Percentiles rank a stretch among this genome's conserved stretches.
Evolutionary conservation across 2,797 vertebrate species (phyloP).

Genomic region (Ceryle rudis): DNA sequence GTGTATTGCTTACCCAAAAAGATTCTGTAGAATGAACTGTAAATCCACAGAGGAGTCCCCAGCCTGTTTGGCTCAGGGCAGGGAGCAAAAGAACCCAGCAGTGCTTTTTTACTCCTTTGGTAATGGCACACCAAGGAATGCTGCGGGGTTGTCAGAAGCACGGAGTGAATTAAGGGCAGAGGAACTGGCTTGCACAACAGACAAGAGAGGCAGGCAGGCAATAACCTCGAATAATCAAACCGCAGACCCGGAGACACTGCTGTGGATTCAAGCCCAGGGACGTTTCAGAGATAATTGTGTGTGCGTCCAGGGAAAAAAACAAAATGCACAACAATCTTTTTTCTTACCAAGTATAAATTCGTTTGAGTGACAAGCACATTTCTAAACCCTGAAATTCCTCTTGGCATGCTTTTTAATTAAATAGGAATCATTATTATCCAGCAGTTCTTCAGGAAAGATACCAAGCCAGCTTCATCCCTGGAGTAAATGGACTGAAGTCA

Average conservation of each 20-base stretch:
- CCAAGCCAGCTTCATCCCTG: constrained; percentile 30
- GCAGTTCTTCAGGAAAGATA: constrained; percentile 57
- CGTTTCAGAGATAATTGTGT: neutral
- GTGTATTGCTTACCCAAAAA: neutral
- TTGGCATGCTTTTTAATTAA: constrained; percentile 37
- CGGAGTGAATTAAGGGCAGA: constrained; percentile 36
- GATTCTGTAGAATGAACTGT: neutral
- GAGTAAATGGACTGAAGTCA: constrained; percentile 38
- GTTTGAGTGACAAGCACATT: constrained; percentile 28
- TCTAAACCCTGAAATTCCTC: constrained; percentile 48
- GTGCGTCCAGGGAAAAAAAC: neutral
- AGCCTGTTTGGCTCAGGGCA: neutral
- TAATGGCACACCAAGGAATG: neutral
- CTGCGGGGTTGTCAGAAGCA: neutral
- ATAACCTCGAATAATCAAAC: neutral
- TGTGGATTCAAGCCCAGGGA: neutral
- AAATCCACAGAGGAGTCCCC: neutral
- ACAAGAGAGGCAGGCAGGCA: neutral
- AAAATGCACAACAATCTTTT: neutral
- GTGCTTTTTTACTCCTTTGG: neutral
- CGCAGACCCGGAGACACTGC: neutral
- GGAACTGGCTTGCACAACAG: constrained; percentile 45
- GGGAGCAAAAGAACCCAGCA: neutral
- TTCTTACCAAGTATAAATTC: neutral
- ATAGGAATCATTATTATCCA: constrained; percentile 1